Evolutionary conservation across 2,797 vertebrate genomes (phyloP), one percentile per base, ranked within the genome.

Genomic region (Enteromius afrohamiltoni): DNA sequence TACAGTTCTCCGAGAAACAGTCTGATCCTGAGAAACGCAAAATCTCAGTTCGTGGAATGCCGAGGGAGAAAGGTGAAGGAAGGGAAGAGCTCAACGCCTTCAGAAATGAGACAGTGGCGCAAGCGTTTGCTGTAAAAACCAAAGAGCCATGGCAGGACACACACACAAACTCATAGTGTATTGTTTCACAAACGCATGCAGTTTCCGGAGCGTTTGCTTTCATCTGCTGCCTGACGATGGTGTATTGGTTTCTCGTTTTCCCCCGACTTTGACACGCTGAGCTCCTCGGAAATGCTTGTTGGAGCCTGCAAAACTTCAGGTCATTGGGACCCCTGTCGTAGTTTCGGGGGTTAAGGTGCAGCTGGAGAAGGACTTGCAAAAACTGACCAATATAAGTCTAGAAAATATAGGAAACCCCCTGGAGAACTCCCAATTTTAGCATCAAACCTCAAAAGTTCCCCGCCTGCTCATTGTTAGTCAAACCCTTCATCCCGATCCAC

Each of bases 191-290:
- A 77, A 76, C 40, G 45, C 60, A 67, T 55, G 60, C 70, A 49
- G 69, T 81, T 62, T 47, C 26, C 45, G 37, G 79, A 70, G 42
- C 26, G 17, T 74, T 47, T 64, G 55, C 70, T 51, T 34, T 49
- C 8, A 37, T 65, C 13, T 9, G 26, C 42, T 60, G 31, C 16
- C 42, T 7, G 49, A 69, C 34, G 40, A 64, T 23, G 34, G 85
- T 85, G 86, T 82, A 80, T 89, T 86, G 40, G 88, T 89, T 88
- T 88, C 88, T 85, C 77, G 91, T 86, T 88, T 13, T n/a, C 84
- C 55, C 84, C 89, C 3, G n/a, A 80, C 90, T 85, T 90, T 89
- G 91, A 93, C 90, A 90, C 13, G 45, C 91, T 90, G 93, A 88
- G 21, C 49, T 77, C 23, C 55, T 51, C 89, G 91, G 93, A 93